Evolutionary conservation across 2,888 invertebrate species (phyloP).

Genomic region (Lycophotia porphyrea): DNA sequence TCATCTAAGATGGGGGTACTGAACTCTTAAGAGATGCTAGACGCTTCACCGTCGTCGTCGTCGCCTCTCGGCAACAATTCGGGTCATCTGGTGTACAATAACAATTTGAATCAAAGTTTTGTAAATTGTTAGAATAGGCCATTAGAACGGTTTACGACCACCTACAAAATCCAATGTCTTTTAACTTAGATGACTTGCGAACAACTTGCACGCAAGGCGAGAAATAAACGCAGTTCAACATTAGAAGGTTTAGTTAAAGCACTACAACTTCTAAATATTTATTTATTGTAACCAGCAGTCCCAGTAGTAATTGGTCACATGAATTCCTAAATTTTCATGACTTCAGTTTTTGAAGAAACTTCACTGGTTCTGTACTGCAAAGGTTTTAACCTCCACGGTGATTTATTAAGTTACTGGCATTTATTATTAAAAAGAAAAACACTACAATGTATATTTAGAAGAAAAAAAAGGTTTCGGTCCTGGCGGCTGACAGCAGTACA

Average conservation of each 20-base stretch:
- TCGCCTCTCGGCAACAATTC: slow-evolving; percentile 24
- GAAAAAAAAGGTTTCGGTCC: neutral
- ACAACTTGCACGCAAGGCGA: slow-evolving; percentile 36
- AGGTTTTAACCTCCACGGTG: neutral
- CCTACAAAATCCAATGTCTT: slow-evolving; percentile 45
- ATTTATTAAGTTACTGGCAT: neutral
- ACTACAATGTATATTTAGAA: neutral
- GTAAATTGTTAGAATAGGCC: slow-evolving; percentile 38
- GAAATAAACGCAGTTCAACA: neutral
- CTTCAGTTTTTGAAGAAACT: neutral
- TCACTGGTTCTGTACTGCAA: neutral
- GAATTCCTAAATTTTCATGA: neutral
- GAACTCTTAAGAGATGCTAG: slow-evolving; percentile 29
- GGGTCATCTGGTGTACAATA: slow-evolving; percentile 36
- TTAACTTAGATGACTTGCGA: slow-evolving; percentile 50
- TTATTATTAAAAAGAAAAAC: neutral
- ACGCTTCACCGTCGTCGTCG: neutral
- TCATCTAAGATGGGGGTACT: slow-evolving; percentile 3
- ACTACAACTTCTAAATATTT: neutral
- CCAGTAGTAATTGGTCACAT: neutral
- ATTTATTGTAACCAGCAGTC: neutral
- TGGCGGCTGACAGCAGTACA: neutral
- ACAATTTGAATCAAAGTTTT: slow-evolving; percentile 43
- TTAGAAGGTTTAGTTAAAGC: slow-evolving; percentile 1
- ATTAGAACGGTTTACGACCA: slow-evolving; percentile 46